Percentiles rank a stretch among this genome's conserved stretches.
Evolutionary conservation across 2,888 invertebrate genomes (phyloP).

Genomic region (Lochmaea crataegi): DNA sequence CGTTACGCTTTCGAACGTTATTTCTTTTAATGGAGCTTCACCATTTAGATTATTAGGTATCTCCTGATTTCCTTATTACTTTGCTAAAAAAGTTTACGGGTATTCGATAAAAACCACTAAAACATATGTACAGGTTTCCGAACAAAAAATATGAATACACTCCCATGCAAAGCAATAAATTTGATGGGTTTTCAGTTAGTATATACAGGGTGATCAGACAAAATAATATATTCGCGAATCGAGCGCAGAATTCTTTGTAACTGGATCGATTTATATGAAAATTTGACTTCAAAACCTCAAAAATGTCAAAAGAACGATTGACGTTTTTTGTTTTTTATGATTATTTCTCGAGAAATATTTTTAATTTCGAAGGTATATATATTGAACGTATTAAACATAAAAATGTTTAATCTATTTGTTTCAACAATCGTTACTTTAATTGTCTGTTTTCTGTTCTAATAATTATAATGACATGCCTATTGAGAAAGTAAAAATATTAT

Average conservation of each 20-base stretch:
- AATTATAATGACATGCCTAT: background rate
- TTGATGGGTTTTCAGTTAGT: background rate
- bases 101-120: background rate
- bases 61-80: background rate
- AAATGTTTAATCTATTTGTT: background rate
- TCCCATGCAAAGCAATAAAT: background rate
- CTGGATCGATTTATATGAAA: too few species aligned
- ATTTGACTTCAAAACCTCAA: too few species aligned
- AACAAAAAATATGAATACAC: background rate
- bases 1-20: background rate
- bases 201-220: background rate
- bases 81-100: background rate
- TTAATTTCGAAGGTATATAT: too few species aligned
- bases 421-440: background rate
- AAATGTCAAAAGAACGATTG: too few species aligned
- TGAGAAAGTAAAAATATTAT: background rate
- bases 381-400: too few species aligned
- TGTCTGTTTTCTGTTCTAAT: background rate
- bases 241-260: too few species aligned
- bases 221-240: too few species aligned
- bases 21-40: conserved; percentile 10
- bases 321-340: too few species aligned
- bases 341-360: too few species aligned
- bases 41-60: background rate
- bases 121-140: background rate